Base-by-base conservation (phyloP, 2,888 invertebrate species). In the Zygogramma bicolorata region DNA sequence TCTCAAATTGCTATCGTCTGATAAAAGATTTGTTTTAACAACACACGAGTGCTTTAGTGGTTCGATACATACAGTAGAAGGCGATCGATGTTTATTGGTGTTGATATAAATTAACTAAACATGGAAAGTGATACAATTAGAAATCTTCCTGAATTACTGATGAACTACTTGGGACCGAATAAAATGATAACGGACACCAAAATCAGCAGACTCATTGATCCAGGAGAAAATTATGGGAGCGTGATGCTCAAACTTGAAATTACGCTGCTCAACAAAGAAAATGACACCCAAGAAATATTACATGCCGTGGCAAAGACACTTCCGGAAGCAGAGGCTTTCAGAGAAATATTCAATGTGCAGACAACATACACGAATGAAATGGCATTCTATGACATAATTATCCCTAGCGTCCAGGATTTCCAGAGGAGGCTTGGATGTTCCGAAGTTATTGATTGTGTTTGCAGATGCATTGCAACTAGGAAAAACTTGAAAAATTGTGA, bases 201-300 rank as follows among this genome's bases (percentile, higher is more conserved):
- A n/a, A 82, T 84, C 15, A 81, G 82, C 22, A 84, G 84, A 73
- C 80, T 89, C 10, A 88, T 88, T 25, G 88, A 88, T 20, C 87
- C 88, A 0, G 90, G 90, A 1, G 91, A 91, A 74, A 90, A 91
- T 80, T 91, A 90, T 79, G 90, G 90, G 0, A 90, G 91, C 76
- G 81, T 88, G 0, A 90, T 91, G 81, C 77, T 90, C 0, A 84
- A 85, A 0, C 76, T 83, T 3, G 75, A 79, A 13, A 83, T 71
- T 13, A 62, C 62, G 8, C 25, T 62, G 29, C 25, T 66, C 34
- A 62, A 42, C 10, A 34, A 27, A 2, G 49, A 71, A 38, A 67
- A 25, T 29, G 62, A 49, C 22, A 10, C n/a, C 4, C 3, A 10
- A 20, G 65, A 62, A 57, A 62, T 46, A 40, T 7, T 90, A 25